A percentile compares a stretch with the other conserved stretches of the same genome.
These are phyloP conservation scores for Leiothrix lutea DNA, from an alignment of 2,113 vertebrate genomes.

Conservation along the genomic window DNA sequence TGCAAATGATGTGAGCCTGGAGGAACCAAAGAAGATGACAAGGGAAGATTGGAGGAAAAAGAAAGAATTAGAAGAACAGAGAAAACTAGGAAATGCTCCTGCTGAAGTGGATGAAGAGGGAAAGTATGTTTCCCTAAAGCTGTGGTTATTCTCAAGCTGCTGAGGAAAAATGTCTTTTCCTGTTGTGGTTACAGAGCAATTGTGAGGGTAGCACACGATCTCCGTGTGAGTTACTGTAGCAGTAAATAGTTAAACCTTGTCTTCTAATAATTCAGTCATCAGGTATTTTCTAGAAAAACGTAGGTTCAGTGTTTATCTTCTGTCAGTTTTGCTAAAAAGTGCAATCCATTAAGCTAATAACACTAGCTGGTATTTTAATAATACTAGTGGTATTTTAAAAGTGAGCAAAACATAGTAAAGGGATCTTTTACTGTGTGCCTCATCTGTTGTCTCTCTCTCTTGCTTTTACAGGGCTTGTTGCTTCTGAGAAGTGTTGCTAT, in stretches of 20 bases:
- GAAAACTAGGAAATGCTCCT: slow-evolving; percentile 94
- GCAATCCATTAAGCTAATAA: fast-evolving
- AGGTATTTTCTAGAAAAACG: fast-evolving
- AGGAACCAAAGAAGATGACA: slow-evolving; percentile 98
- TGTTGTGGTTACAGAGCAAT: background rate
- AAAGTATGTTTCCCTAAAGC: slow-evolving; percentile 80
- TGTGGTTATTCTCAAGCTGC: background rate
- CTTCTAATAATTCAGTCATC: background rate
- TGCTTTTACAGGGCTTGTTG: background rate
- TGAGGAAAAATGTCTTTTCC: background rate
- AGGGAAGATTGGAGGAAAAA: slow-evolving; percentile 98
- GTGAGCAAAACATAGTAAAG: fast-evolving
- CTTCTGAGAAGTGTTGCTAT: background rate
- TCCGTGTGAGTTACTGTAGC: fast-evolving
- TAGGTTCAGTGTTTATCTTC: background rate
- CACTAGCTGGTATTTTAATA: no score
- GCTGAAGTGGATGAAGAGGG: slow-evolving; percentile 98
- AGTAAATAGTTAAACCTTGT: background rate
- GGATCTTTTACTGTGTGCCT: fast-evolving
- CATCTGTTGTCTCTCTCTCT: background rate
- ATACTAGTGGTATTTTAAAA: background rate
- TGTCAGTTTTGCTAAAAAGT: background rate
- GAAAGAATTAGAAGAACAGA: slow-evolving; percentile 96
- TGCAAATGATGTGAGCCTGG: slow-evolving; percentile 83
- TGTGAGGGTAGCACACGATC: fast-evolving